A percentile compares a stretch with the other conserved stretches of the same genome.
Evolutionary conservation across 2,113 vertebrate species (phyloP).

Genomic region (human): GRCh38 chr12:63158501-63159000

Average conservation of each 20-base stretch:
- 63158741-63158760: neutral
- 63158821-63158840: neutral
- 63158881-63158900: too few relatives aligned
- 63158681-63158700: neutral
- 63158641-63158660: neutral
- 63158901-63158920: too few relatives aligned
- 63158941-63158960: too few relatives aligned
- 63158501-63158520: neutral
- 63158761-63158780: neutral
- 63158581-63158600: neutral
- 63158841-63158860: neutral
- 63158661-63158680: neutral
- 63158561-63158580: slow-evolving; percentile 3
- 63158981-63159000: too few relatives aligned
- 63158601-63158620: neutral
- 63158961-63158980: too few relatives aligned
- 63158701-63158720: neutral
- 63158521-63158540: neutral
- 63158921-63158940: too few relatives aligned
- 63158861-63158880: neutral
- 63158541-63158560: neutral
- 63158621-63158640: neutral
- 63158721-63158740: neutral
- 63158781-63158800: neutral
- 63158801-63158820: neutral